Evolutionary conservation across 2,888 invertebrate species (phyloP), one percentile per base, ranked within the genome.

Genomic region (Lissonota sp.): DNA sequence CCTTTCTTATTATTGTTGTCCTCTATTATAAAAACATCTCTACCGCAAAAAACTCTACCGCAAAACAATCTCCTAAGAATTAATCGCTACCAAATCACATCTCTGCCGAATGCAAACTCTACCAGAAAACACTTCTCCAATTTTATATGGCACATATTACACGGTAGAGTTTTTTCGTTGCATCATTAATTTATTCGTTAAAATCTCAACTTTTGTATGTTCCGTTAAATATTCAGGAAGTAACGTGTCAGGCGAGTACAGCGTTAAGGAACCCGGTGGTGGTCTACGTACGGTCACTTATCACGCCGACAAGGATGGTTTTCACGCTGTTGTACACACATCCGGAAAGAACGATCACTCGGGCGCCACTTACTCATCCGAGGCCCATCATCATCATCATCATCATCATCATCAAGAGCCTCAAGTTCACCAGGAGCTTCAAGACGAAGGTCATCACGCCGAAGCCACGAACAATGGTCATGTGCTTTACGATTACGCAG

Each of bases 211-310:
- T 16, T 58, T 26, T 58, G 14, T 58, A n/a, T n/a, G 58, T 46
- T 42, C 10, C 44, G 26, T 44, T 63, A 46, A 5, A 46, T 66
- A 69, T 72, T 10, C 74, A 86, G 90, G 90, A 14, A 86, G 86
- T 64, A 86, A 84, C 46, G 88, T 90, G 39, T 85, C 86, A 42
- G 91, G 92, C 7, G 89, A 90, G 75, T 92, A 92, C 85, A 87
- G 87, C 46, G 85, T 92, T 5, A 86, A 88, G 64, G 92, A 92
- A 72, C 90, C 91, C 4, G 91, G 90, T 55, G 91, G 91, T 62
- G 84, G 74, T 75, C 79, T 88, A 49, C 79, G 90, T 40, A 86
- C 87, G n/a, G 92, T 92, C 7, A 86, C 86, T 37, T 92, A 92
- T 80, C 83, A 77, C 46, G 92, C 92, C 14, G 90, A 90, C 83